Evolutionary conservation across 2,888 invertebrate species (phyloP).

Genomic region (Charanyca ferruginea): DNA sequence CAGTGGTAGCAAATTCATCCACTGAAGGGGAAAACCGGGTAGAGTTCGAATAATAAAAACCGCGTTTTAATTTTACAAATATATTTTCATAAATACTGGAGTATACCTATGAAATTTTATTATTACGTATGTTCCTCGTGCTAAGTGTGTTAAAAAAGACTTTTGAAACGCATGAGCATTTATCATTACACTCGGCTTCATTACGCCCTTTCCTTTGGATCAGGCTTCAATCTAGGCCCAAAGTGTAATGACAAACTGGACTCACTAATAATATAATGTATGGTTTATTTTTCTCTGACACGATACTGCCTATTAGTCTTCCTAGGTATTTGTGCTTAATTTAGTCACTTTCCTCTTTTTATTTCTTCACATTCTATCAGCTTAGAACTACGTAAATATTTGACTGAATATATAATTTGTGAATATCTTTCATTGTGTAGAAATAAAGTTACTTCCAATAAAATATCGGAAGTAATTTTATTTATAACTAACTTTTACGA

Average conservation of each 20-base stretch:
- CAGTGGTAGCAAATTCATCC: too few relatives aligned
- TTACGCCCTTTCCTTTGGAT: not conserved
- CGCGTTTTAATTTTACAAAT: too few relatives aligned
- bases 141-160: not conserved
- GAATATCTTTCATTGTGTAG: constrained; percentile 40
- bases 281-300: constrained; percentile 9
- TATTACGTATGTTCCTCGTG: not conserved
- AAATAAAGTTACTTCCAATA: constrained; percentile 50
- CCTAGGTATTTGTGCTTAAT: constrained; percentile 49
- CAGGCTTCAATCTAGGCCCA: not conserved
- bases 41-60: too few relatives aligned
- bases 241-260: not conserved
- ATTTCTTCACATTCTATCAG: constrained; percentile 30
- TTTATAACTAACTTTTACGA: constrained; percentile 42
- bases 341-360: constrained; percentile 30
- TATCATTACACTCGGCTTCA: not conserved
- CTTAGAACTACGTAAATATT: constrained; percentile 55
- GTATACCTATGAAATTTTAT: too few relatives aligned
- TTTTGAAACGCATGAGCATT: not conserved
- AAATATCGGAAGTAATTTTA: constrained; percentile 49
- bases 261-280: not conserved
- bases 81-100: too few relatives aligned
- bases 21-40: too few relatives aligned
- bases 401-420: constrained; percentile 62
- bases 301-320: constrained; percentile 60